Base-by-base conservation (phyloP, 2,888 invertebrate genomes). In the Heliothis peltigera region DNA sequence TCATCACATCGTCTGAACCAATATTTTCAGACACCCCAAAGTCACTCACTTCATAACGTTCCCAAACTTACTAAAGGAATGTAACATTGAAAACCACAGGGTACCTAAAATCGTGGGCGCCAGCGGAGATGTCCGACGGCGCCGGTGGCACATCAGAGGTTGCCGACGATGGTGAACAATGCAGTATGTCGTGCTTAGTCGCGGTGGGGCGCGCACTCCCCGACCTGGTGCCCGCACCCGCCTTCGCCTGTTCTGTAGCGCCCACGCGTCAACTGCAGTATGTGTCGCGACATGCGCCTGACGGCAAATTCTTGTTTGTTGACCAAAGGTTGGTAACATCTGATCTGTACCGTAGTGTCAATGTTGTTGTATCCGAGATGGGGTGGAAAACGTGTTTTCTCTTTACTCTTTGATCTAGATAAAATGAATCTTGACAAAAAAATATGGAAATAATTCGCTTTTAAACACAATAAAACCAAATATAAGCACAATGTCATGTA, bases 291-390 rank as follows among this genome's bases (percentile, higher is more conserved):
- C 98, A 98, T 87, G 97, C 98, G 0, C 96, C 97, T 57, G 99
- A 99, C 87, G 98, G 98, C 5, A 99, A 98, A 92, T 98, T 98
- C 91, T 94, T 98, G 4, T 98, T 98, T 87, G 97, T 98, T 4
- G 99, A 99, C 89, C 98, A 98, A 91, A 97, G 98, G 98, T 98
- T 77, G 81, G 88, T 66, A 15, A 35, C 28, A 8, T 25, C 25
- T 25, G 25, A 25, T 25, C 4, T 25, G 5, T 7, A 25, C 25
- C 5, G 8, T 28, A 2, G 10, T 10, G 28, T 28, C n/a, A n/a
- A n/a, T 28, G 28, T 28, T 28, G 28, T 22, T 22, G 22, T 22
- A 22, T 4, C n/a, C n/a, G n/a, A n/a, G n/a, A n/a, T n/a, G n/a
- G n/a, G n/a, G n/a, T n/a, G n/a, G n/a, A n/a, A n/a, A n/a, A n/a